These are phyloP conservation scores for Percopsis transmontana DNA, from an alignment of 2,113 vertebrate genomes.

Conservation along the genomic window DNA sequence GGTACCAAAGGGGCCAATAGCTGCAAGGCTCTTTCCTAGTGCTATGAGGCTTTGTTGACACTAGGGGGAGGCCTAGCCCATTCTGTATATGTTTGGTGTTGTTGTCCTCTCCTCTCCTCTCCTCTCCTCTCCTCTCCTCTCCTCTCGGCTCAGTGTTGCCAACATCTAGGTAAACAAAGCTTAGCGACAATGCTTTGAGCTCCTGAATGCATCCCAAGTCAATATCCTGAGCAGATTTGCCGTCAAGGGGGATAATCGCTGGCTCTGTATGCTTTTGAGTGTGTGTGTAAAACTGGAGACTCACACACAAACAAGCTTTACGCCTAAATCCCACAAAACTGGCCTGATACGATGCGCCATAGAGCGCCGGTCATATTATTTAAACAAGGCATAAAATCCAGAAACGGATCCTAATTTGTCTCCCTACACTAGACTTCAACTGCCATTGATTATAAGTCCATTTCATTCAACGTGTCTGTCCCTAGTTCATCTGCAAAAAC, in stretches of 20 bases:
- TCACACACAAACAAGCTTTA: too few relatives aligned
- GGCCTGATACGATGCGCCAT: too few relatives aligned
- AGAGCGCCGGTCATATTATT: too few relatives aligned
- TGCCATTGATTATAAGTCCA: too few relatives aligned
- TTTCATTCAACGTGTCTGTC: not conserved
- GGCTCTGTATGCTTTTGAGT: slow-evolving; percentile 1
- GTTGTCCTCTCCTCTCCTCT: not conserved
- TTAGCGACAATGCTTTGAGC: slow-evolving; percentile 27
- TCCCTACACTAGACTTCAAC: too few relatives aligned
- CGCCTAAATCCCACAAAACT: too few relatives aligned
- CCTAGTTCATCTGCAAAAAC: slow-evolving; percentile 11
- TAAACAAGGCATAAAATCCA: too few relatives aligned
- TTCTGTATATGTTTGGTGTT: too few relatives aligned
- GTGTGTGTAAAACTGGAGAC: not conserved
- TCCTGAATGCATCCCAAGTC: slow-evolving; percentile 43
- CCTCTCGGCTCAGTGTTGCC: not conserved
- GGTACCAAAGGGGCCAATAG: slow-evolving; percentile 33
- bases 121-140: not conserved
- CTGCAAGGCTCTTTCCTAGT: slow-evolving; percentile 16
- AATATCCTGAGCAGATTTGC: slow-evolving; percentile 63
- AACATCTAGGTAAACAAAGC: slow-evolving; percentile 27
- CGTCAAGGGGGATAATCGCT: slow-evolving; percentile 54
- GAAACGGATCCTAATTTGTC: too few relatives aligned
- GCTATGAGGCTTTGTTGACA: slow-evolving; percentile 42
- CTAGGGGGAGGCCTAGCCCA: slow-evolving; percentile 60